phyloP scores from a whole-genome alignment of 35 echinoderm and acorn worm species.

The Apostichopus parvimensis region DNA sequence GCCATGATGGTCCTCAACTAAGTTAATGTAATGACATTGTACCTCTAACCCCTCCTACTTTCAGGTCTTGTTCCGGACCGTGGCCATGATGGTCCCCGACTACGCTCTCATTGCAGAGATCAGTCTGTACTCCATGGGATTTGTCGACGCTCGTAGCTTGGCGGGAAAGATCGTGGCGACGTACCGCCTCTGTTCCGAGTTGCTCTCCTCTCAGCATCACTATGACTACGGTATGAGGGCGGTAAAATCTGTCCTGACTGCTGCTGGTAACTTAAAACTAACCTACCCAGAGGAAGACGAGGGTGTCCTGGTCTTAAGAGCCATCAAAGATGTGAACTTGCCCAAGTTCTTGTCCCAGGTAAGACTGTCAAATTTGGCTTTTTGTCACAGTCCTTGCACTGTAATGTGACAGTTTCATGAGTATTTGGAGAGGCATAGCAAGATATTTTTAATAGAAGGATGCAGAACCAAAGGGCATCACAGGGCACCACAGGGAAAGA shows the following conservation, averaged over 20 bases:
- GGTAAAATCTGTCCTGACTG: slow-evolving; percentile 94
- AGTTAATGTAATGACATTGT: no score
- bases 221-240: slow-evolving; percentile 99
- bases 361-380: neutral
- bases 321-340: slow-evolving; percentile 97
- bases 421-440: neutral
- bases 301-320: slow-evolving; percentile 82
- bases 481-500: no score
- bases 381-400: neutral
- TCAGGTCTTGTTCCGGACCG: slow-evolving; percentile 95
- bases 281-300: slow-evolving; percentile 75
- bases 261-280: slow-evolving; percentile 93
- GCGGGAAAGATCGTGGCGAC: slow-evolving; percentile 93
- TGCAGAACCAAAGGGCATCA: no score
- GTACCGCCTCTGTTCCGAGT: slow-evolving; percentile 89
- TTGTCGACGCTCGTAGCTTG: slow-evolving; percentile 94
- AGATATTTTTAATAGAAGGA: neutral
- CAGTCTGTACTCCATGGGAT: slow-evolving; percentile 92
- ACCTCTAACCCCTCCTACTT: no score
- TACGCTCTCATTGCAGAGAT: slow-evolving; percentile 97
- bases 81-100: slow-evolving; percentile 99
- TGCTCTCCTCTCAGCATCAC: slow-evolving; percentile 92
- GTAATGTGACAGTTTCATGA: no score
- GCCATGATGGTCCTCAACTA: no score
- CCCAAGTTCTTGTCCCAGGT: slow-evolving; percentile 98